These are phyloP conservation scores for Uropetala carovei DNA, from an alignment of 2,888 invertebrate species.

Conservation along the genomic window DNA sequence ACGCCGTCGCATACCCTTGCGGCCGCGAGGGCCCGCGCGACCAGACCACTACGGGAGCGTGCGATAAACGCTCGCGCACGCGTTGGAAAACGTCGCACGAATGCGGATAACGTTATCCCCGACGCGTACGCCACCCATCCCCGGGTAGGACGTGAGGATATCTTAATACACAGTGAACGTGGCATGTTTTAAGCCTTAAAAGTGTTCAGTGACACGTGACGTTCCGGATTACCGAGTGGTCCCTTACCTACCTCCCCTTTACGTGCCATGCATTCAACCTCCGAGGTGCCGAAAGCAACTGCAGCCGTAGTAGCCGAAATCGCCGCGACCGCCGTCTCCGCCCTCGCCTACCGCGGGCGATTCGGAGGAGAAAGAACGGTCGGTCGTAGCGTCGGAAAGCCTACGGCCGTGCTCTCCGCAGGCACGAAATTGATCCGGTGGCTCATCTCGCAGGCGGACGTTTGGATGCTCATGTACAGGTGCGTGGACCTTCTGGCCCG, in stretches of 20 bases:
- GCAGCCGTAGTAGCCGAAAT: conserved; percentile 31
- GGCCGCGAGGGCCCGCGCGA: background rate
- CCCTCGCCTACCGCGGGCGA: background rate
- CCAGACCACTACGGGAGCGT: background rate
- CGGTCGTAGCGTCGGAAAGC: background rate
- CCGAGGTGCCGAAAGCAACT: conserved; percentile 28
- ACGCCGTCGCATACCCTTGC: conserved; percentile 5
- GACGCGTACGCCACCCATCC: background rate
- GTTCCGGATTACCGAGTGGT: background rate
- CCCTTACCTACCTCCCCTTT: background rate
- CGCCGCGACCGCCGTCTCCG: conserved; percentile 18
- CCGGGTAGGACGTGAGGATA: conserved; percentile 17
- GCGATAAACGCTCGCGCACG: background rate
- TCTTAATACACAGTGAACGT: background rate
- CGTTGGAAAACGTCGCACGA: background rate
- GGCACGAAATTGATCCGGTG: conserved; percentile 80
- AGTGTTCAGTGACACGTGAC: background rate
- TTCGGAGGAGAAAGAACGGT: background rate
- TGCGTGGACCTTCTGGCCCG: conserved; percentile 75
- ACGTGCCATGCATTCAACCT: conserved; percentile 51
- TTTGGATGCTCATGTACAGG: conserved; percentile 81
- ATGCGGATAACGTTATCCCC: background rate
- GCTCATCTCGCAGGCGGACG: conserved; percentile 81
- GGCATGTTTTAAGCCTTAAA: background rate
- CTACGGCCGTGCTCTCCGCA: conserved; percentile 71